Percentiles rank a stretch among this genome's conserved stretches.
Conservation (phyloP, 2,888 invertebrate species). For the Seira sanloemensis region DNA sequence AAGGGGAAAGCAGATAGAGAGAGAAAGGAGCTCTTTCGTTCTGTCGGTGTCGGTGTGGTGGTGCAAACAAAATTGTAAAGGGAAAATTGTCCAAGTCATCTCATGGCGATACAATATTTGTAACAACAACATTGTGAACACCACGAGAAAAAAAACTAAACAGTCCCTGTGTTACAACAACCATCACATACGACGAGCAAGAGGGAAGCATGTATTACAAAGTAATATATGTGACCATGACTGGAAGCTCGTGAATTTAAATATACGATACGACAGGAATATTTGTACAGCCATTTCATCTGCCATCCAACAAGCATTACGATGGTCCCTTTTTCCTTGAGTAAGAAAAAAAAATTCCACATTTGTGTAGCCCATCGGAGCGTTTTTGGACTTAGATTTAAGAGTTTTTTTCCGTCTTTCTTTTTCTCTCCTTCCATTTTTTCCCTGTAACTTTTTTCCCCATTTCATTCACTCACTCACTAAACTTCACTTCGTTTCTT, state of each 20-base stretch:
- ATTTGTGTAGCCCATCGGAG: conserved; percentile 62
- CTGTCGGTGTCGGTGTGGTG: conserved; percentile 10
- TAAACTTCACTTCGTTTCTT: conserved; percentile 30
- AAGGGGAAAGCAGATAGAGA: neutral
- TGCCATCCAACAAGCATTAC: conserved; percentile 62
- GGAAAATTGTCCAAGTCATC: conserved; percentile 58
- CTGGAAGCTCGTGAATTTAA: conserved; percentile 59
- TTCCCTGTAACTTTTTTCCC: conserved; percentile 33
- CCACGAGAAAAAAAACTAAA: neutral
- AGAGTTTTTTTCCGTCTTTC: conserved; percentile 42
- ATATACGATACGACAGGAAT: conserved; percentile 66
- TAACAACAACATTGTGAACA: conserved; percentile 53
- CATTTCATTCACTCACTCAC: conserved; percentile 38
- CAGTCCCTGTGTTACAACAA: neutral
- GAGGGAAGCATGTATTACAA: conserved; percentile 18
- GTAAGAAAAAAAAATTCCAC: conserved; percentile 53
- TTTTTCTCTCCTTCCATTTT: neutral
- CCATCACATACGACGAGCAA: too few relatives aligned
- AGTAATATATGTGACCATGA: conserved; percentile 47
- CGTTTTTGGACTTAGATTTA: conserved; percentile 65
- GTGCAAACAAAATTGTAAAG: conserved; percentile 53
- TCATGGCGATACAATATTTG: conserved; percentile 56
- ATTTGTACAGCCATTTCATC: conserved; percentile 65
- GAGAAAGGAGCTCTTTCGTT: neutral
- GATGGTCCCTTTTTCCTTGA: conserved; percentile 43